Evolutionary conservation across 2,797 vertebrate species (phyloP), one percentile per base, ranked within the genome.

Genomic region (Arrhamphus sclerolepis): DNA sequence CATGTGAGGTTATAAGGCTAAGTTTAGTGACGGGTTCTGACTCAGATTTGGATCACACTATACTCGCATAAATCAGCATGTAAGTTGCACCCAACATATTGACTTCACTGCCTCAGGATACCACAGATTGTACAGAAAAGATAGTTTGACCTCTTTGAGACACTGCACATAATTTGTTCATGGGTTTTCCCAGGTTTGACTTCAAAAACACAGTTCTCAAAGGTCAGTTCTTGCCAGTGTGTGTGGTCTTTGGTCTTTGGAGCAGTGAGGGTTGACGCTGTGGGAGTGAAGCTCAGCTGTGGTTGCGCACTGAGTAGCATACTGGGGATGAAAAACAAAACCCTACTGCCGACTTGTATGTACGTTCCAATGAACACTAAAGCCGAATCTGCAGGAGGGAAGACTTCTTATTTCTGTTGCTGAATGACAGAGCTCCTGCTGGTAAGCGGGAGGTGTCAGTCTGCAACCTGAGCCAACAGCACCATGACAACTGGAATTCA

Each of bases 201-300:
- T 22, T 7, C 24, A 44, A 22, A 61, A 43, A 24, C 40, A 9
- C 22, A 3, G 7, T 6, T 22, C 50, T 42, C 44, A 10, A 4
- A 52, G 46, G 70, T 77, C 52, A 41, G 44, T 18, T 17, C 26
- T 13, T 26, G 46, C 29, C 43, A 48, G 57, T 60, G 61, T 66
- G 75, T 81, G 54, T 44, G 16, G 40, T 44, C n/a, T 16, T 77
- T 74, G 83, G 80, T 79, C 75, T 74, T 34, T 42, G 56, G 2
- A 4, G 66, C 3, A 39, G 34, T 44, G 52, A 29, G 56, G 66
- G 51, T 62, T 22, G 9, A 52, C 70, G 19, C 73, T 44, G 71
- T 22, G 55, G 53, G 80, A 57, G 59, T 4, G 0, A 17, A 69
- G 65, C 54, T 67, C 59, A 70, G 43, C 65, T 18, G 61, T 58